phyloP scores from a whole-genome alignment of 2,888 invertebrate species.

The Argyresthia goedartella region DNA sequence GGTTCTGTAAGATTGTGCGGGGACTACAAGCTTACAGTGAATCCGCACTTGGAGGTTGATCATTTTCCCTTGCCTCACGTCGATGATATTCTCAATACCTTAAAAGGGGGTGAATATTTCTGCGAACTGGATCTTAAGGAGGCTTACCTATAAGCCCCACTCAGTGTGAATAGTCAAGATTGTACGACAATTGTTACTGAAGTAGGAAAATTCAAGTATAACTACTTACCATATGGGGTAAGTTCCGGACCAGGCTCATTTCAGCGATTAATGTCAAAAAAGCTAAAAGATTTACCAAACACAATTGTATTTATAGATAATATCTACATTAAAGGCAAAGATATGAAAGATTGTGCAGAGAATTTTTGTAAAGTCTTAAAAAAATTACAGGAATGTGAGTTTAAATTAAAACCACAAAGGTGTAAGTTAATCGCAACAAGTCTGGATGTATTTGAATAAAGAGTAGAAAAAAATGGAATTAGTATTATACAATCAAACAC shows the following conservation, averaged over 20 bases:
- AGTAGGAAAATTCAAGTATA: neutral
- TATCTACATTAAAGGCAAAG: neutral
- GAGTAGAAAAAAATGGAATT: neutral
- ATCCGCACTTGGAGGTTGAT: neutral
- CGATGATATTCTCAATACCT: conserved; percentile 8
- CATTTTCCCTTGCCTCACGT: conserved; percentile 9
- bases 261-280: neutral
- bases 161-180: neutral
- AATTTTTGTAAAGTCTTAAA: neutral
- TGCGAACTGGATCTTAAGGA: too few relatives aligned
- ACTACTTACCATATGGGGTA: neutral
- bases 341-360: neutral
- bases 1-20: conserved; percentile 6
- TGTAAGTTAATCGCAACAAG: neutral
- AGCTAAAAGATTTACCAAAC: neutral
- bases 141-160: too few relatives aligned
- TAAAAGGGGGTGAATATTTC: conserved; percentile 4
- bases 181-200: neutral
- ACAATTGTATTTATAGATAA: neutral
- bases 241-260: neutral
- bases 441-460: neutral
- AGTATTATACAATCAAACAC: conserved; percentile 2
- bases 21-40: conserved; percentile 8
- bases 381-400: neutral
- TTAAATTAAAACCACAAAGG: neutral